Evolutionary conservation across 2,888 invertebrate species (phyloP), one percentile per base, ranked within the genome.

Genomic region (Lasioglossum oenotherae): DNA sequence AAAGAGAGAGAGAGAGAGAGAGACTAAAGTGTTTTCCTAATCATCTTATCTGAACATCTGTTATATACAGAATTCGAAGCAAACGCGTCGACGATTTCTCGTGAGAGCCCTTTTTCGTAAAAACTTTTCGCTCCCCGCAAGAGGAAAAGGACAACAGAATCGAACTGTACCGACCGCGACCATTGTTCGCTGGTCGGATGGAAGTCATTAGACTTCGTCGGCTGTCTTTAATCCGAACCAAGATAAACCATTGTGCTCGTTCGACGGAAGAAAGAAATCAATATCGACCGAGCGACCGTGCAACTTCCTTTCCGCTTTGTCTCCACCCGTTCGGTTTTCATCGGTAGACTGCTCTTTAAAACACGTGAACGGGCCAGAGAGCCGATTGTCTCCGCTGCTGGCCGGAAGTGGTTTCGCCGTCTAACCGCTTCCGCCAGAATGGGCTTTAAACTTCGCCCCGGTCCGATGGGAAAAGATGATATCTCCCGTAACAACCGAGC

Each of bases 341-440:
- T 82, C 89, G 89, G 87, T 88, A 85, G 87, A 84, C 81, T 82
- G 87, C 83, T 86, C 80, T 90, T 74, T 84, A 87, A 88, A 88
- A 85, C 82, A 78, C 80, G 78, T 38, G 81, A 79, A 46, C 69
- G 67, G 64, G 86, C 35, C 86, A 84, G 81, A 84, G 84, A 85
- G 81, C 84, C 84, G 86, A 90, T 88, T 84, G 89, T 89, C 91
- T 83, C 73, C 64, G 31, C 16, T 72, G 53, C 69, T 64, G 86
- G 83, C 88, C 92, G 93, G 93, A 92, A 92, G 93, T 86, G 92
- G 93, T 91, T 81, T 89, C 85, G 86, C 84, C 87, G 81, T 87
- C 87, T 84, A 77, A 89, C 89, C 88, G 81, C 90, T 90, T 87
- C 91, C 90, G 90, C 81, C 82, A 81, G 81, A 82, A 74, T 80